Conservation (phyloP, 2,797 vertebrate species). For the Podarcis siculus region DNA sequence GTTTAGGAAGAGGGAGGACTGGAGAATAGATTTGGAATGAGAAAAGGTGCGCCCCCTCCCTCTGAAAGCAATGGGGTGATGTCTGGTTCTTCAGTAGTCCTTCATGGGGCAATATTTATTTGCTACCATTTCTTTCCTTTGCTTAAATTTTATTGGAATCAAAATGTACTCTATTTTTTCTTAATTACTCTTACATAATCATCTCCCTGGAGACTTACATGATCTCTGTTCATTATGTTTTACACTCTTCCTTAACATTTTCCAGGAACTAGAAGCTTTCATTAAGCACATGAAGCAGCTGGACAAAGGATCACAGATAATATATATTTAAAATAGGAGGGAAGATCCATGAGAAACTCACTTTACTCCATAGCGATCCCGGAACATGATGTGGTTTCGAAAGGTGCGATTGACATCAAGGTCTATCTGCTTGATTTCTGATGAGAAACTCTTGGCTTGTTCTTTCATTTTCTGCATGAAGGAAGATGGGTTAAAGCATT, state of each 20-base stretch:
- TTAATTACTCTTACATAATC: not conserved
- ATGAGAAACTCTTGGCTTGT: slow-evolving; percentile 86
- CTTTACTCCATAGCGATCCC: slow-evolving; percentile 93
- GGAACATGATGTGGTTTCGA: slow-evolving; percentile 95
- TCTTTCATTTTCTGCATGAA: slow-evolving; percentile 89
- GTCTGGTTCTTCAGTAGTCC: not conserved
- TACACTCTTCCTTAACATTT: not conserved
- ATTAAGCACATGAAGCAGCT: not conserved
- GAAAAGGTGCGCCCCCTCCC: not conserved
- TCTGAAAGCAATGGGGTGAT: not conserved
- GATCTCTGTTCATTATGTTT: not conserved
- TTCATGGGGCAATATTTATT: not conserved
- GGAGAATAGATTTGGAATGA: not conserved
- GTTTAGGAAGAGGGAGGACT: not conserved
- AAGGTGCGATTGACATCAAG: slow-evolving; percentile 93
- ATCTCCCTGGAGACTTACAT: not conserved
- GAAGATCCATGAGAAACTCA: slow-evolving; percentile 72
- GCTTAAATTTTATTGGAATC: not conserved
- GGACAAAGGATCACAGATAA: not conserved
- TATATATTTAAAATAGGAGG: not conserved
- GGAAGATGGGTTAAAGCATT: slow-evolving; percentile 5
- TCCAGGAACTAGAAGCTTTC: not conserved
- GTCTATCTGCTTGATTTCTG: slow-evolving; percentile 95
- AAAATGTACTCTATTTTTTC: not conserved
- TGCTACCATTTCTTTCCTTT: not conserved